Conservation (phyloP, 2,113 vertebrate genomes). For the Bujurquina vittata region DNA sequence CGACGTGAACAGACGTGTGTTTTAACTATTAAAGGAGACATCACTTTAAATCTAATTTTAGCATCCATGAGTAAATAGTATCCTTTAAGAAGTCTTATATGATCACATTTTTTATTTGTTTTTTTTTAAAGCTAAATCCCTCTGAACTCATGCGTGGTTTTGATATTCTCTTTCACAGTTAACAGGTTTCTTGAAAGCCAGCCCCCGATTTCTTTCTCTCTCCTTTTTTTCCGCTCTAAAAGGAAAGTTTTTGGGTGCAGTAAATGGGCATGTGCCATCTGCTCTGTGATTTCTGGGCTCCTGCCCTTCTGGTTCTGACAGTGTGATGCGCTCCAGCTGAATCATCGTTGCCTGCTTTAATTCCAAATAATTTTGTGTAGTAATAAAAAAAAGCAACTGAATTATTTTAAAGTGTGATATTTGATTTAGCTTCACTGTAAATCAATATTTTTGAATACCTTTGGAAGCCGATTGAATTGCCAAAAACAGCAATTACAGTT, state of each 20-base stretch:
- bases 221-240: not conserved
- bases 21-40: not conserved
- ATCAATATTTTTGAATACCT: not conserved
- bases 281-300: conserved; percentile 18
- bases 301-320: not conserved
- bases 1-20: not conserved
- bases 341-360: not conserved
- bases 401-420: not conserved
- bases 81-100: not conserved
- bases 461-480: not conserved
- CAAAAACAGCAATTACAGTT: not conserved
- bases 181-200: not conserved
- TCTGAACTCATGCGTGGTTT: not conserved
- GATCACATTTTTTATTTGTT: not conserved
- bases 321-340: not conserved
- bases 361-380: not conserved
- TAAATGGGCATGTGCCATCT: conserved; percentile 30
- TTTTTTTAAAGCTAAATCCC: not conserved
- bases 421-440: not conserved
- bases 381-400: not conserved
- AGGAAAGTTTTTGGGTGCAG: conserved; percentile 21
- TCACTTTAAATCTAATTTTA: not conserved
- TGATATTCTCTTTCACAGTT: conserved; percentile 7
- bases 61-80: not conserved
- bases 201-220: not conserved